These are phyloP conservation scores for Psittacara wagleri DNA, from an alignment of 2,113 vertebrate genomes.

Conservation along the genomic window DNA sequence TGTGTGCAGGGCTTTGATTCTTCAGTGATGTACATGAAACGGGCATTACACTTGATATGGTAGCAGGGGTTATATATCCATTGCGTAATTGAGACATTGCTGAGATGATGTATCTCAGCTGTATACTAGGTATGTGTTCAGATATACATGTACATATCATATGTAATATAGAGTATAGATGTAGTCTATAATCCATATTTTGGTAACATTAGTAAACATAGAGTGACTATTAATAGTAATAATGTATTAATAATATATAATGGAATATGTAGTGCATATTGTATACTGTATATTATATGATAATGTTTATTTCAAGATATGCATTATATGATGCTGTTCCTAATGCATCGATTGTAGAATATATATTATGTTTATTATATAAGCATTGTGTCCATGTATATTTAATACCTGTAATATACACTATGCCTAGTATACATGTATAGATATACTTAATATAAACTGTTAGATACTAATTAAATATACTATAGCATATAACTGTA, in stretches of 20 bases:
- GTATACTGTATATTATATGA: background rate
- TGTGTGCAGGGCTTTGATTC: background rate
- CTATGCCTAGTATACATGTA: background rate
- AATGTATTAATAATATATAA: no score
- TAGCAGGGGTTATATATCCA: background rate
- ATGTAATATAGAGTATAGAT: no score
- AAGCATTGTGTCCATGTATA: background rate
- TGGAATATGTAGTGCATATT: background rate
- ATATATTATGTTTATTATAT: background rate
- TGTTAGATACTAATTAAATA: background rate
- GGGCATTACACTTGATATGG: background rate
- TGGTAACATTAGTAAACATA: background rate
- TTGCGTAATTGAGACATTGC: background rate
- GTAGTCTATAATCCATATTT: background rate
- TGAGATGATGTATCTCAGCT: background rate
- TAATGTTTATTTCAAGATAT: background rate
- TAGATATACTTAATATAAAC: background rate
- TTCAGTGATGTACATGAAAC: background rate
- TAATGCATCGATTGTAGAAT: background rate
- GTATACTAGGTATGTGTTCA: no score
- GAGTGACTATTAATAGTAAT: background rate
- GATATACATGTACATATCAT: rapidly evolving
- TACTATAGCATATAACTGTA: background rate
- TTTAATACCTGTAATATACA: background rate
- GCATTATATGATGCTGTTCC: background rate